Evolutionary conservation across 2,888 invertebrate species (phyloP), one percentile per base, ranked within the genome.

Genomic region (Chironomus tentans): DNA sequence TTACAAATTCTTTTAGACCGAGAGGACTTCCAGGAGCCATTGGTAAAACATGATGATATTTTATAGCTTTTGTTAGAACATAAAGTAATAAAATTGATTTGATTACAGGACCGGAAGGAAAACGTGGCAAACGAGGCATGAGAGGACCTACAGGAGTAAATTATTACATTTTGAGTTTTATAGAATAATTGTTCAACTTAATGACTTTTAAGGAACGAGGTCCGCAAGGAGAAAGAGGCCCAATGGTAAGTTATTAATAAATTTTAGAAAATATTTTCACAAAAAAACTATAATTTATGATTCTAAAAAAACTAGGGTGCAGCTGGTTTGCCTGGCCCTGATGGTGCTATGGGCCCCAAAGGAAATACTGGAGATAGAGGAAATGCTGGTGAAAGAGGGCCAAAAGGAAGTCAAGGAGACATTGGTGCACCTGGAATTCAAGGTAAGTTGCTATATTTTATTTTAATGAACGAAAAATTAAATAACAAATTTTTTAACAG

Each of bases 171-270:
- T 4, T 50, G 62, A 15, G 22, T 22, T 1, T 1, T 65, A 12
- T 22, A 22, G 3, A 50, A 50, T n/a, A n/a, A 50, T 50, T 50
- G n/a, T 18, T 3, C n/a, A 24, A 24, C 4, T 28, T 28, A 28
- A 24, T 28, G 28, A n/a, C 5, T n/a, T 22, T 65, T 10, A 1
- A 68, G 69, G 93, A 0, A 72, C 80, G 87, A n/a, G 92, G 92
- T 2, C 88, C 91, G 15, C 85, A 87, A 79, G 93, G 94, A 28
- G 93, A 93, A 82, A 85, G 92, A 79, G 93, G 92, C 2, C 86
- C 76, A 85, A 87, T 15, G 75, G 75, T 13, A 4, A 4, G 13
- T 15, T n/a, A 13, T n/a, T 5, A n/a, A 48, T n/a, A 12, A 4
- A 48, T 48, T 48, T n/a, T n/a, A n/a, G n/a, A n/a, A n/a, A 24